Percentiles rank a stretch among this genome's conserved stretches.
Conservation (phyloP, 2,113 vertebrate genomes). For the Papio anubis region DNA sequence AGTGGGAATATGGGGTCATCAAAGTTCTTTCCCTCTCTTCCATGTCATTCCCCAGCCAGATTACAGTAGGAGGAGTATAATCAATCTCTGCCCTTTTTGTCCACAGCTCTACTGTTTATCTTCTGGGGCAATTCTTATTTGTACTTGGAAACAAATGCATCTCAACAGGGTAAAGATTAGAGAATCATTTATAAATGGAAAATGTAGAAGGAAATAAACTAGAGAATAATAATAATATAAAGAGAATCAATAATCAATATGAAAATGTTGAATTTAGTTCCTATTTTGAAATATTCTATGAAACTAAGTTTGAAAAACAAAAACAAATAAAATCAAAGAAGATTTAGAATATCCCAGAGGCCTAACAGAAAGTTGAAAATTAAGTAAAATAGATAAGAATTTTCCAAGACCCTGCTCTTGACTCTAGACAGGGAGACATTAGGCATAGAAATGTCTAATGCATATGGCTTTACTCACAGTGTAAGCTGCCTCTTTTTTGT, state of each 20-base stretch:
- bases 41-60: neutral
- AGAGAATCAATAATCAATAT: neutral
- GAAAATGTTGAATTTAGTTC: conserved; percentile 11
- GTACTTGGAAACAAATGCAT: neutral
- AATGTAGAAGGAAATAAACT: conserved; percentile 20
- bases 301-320: neutral
- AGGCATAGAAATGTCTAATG: neutral
- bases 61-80: neutral
- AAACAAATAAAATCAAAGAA: neutral
- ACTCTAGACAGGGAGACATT: neutral
- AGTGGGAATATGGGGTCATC: neutral
- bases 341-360: neutral
- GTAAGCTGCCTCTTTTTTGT: neutral
- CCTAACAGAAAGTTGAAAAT: neutral
- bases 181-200: neutral
- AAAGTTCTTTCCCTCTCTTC: neutral
- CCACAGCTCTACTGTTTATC: neutral
- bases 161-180: neutral
- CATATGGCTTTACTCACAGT: neutral
- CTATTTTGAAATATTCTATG: conserved; percentile 38
- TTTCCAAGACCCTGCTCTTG: neutral
- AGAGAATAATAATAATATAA: neutral
- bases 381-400: conserved; percentile 10
- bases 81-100: neutral
- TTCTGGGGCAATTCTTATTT: neutral